Conservation (phyloP, 2,797 vertebrate species). For the Lates japonicus region DNA sequence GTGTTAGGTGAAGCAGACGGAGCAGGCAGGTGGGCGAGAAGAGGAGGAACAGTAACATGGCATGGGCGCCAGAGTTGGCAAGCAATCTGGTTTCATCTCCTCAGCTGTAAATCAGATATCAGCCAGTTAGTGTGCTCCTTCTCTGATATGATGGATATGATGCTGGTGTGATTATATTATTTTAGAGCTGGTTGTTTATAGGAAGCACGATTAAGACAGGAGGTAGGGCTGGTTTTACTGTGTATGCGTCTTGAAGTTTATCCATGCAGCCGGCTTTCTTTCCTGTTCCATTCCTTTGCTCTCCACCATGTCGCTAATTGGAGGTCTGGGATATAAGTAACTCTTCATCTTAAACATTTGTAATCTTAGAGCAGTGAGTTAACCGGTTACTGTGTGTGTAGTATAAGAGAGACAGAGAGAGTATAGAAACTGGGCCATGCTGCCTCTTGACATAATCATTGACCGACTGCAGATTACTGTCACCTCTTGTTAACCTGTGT, state of each 20-base stretch:
- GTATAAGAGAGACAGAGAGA: neutral
- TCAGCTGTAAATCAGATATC: constrained; percentile 22
- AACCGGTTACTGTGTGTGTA: constrained; percentile 37
- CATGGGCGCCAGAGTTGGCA: constrained; percentile 54
- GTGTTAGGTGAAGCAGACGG: constrained; percentile 58
- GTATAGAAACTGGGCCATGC: constrained; percentile 58
- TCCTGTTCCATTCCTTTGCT: constrained; percentile 8
- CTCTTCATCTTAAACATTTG: constrained; percentile 29
- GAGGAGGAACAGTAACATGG: constrained; percentile 39
- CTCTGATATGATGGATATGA: constrained; percentile 4
- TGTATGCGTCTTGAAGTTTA: neutral
- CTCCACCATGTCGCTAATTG: constrained; percentile 31
- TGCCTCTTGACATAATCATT: constrained; percentile 62
- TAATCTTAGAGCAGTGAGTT: constrained; percentile 51
- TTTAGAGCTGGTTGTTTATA: neutral
- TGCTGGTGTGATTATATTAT: neutral
- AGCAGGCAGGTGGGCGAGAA: constrained; percentile 61
- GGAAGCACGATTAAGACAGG: neutral
- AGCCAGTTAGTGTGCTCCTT: neutral
- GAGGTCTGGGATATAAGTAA: constrained; percentile 58
- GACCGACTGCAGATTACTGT: constrained; percentile 65
- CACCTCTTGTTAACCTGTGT: constrained; percentile 51
- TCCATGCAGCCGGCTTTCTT: fast-evolving
- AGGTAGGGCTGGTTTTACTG: neutral
- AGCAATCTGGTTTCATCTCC: constrained; percentile 45